Evolutionary conservation across 2,888 invertebrate genomes (phyloP).

Genomic region (Macropis europaea): DNA sequence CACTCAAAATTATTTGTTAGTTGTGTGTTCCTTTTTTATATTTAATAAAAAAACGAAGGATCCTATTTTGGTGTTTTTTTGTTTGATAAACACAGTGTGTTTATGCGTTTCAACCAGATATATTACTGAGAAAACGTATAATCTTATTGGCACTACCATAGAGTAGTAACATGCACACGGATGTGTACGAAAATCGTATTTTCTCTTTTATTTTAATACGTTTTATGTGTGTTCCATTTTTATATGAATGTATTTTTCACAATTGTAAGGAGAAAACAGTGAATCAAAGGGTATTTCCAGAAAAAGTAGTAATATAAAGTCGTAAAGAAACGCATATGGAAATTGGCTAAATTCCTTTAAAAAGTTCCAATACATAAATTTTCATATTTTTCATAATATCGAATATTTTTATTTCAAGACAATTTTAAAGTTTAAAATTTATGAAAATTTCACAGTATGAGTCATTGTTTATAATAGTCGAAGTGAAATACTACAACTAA

Average conservation of each 20-base stretch:
- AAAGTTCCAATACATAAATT: too few species aligned
- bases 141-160: conserved; percentile 40
- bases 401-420: too few species aligned
- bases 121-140: neutral
- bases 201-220: neutral
- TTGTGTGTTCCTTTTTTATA: neutral
- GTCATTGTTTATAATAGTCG: too few species aligned
- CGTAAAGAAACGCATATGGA: neutral
- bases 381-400: conserved; percentile 3
- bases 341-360: too few species aligned
- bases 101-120: neutral
- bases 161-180: conserved; percentile 44
- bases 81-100: neutral
- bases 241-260: neutral
- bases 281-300: conserved; percentile 4
- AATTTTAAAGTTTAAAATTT: too few species aligned
- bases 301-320: conserved; percentile 11
- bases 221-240: neutral
- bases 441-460: too few species aligned
- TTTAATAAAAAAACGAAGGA: too few species aligned
- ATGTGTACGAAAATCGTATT: conserved; percentile 8
- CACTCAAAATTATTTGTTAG: too few species aligned
- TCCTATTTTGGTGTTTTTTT: too few species aligned
- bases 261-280: neutral
- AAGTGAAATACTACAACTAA: too few species aligned